Conservation (phyloP, 2,113 vertebrate species). For the Sander lucioperca region DNA sequence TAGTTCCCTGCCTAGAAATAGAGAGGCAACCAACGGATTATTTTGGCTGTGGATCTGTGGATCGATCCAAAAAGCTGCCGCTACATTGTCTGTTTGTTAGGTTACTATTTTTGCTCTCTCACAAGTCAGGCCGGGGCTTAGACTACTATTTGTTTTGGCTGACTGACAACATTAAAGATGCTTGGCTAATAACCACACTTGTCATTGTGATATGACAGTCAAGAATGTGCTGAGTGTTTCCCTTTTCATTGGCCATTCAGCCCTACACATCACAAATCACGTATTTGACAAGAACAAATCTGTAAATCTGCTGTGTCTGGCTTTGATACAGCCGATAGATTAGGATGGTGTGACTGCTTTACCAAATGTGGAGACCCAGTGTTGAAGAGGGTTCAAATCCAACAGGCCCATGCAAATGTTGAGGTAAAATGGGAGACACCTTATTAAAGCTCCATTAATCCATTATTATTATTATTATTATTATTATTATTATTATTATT, state of each 20-base stretch:
- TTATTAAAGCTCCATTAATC: neutral
- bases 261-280: conserved; percentile 33
- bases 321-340: neutral
- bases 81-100: conserved; percentile 49
- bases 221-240: conserved; percentile 44
- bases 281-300: conserved; percentile 36
- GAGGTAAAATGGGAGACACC: neutral
- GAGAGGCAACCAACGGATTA: conserved; percentile 40
- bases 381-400: neutral
- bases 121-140: neutral
- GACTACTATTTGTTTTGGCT: conserved; percentile 14
- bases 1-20: conserved; percentile 26
- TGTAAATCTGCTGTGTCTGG: conserved; percentile 32
- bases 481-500: too few species aligned
- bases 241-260: conserved; percentile 16
- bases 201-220: conserved; percentile 24
- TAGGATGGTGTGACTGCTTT: neutral
- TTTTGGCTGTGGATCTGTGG: conserved; percentile 35
- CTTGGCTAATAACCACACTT: conserved; percentile 15
- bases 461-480: too few species aligned
- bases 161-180: too few species aligned
- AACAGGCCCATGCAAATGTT: neutral
- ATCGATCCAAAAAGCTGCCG: conserved; percentile 23
- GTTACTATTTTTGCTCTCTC: conserved; percentile 44
- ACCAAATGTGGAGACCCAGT: neutral